phyloP scores from a whole-genome alignment of 2,113 vertebrate genomes.

The Speoplatyrhinus poulsoni region DNA sequence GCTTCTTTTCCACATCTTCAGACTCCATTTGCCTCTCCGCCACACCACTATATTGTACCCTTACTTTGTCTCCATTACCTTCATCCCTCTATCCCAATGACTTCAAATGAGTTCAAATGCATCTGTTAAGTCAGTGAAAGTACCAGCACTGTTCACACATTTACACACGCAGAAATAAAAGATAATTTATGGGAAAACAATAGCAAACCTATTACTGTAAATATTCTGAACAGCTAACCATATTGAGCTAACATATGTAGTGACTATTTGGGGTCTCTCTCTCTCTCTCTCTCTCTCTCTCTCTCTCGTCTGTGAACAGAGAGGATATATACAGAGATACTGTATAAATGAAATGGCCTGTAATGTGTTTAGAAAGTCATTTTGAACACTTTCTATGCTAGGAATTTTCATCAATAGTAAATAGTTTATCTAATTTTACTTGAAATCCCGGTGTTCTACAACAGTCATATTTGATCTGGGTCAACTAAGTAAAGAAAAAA shows the following conservation, averaged over 20 bases:
- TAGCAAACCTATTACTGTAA: too few relatives aligned
- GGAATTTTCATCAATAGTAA: too few relatives aligned
- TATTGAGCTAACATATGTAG: too few relatives aligned
- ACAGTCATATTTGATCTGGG: neutral
- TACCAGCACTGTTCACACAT: neutral
- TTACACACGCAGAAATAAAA: too few relatives aligned
- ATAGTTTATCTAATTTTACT: neutral
- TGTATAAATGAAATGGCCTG: too few relatives aligned
- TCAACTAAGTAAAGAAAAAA: neutral
- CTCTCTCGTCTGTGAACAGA: neutral
- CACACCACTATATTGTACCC: conserved; percentile 9
- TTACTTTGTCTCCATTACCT: conserved; percentile 26
- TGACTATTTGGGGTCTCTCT: neutral
- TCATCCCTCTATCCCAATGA: conserved; percentile 10
- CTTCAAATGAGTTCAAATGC: too few relatives aligned
- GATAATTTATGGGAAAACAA: too few relatives aligned
- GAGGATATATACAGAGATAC: too few relatives aligned
- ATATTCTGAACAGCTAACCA: too few relatives aligned
- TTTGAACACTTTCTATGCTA: too few relatives aligned
- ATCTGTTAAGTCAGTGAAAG: neutral
- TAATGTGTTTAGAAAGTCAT: too few relatives aligned
- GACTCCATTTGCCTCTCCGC: conserved; percentile 19
- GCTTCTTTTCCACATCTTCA: conserved; percentile 25
- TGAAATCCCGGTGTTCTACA: neutral
- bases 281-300: neutral